These are phyloP conservation scores for Cirrhinus mrigala DNA, from an alignment of 2,797 vertebrate species.

Conservation along the genomic window DNA sequence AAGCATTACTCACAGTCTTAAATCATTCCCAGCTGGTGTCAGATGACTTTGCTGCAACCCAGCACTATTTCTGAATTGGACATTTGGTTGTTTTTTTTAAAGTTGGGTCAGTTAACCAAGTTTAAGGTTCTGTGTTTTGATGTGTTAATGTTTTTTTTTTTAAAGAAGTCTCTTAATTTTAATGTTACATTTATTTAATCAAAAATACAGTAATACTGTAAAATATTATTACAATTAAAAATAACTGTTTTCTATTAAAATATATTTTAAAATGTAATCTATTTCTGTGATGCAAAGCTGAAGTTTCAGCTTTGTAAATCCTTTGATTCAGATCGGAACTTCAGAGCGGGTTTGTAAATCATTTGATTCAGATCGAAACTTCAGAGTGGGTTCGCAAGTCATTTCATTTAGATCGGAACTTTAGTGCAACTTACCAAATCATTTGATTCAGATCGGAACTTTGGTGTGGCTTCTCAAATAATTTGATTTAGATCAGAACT, in stretches of 20 bases:
- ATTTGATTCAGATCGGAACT: no score
- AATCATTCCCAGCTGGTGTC: slow-evolving; percentile 26
- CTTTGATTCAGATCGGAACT: no score
- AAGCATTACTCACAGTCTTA: slow-evolving; percentile 48
- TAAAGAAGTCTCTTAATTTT: background rate
- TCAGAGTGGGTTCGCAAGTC: no score
- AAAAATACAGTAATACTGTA: background rate
- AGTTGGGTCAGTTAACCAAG: background rate
- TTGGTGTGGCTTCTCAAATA: no score
- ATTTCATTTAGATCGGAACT: no score
- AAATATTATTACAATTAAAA: background rate
- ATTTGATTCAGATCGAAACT: no score
- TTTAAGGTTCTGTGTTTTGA: background rate
- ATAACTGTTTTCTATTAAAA: background rate
- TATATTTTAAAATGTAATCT: background rate
- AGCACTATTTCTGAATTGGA: background rate
- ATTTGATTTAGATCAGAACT: no score
- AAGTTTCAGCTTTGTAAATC: no score
- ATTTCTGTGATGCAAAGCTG: background rate
- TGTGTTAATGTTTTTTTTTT: background rate
- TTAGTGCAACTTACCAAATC: no score
- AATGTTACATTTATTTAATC: background rate
- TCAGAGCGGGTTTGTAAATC: no score
- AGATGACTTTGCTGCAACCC: slow-evolving; percentile 1
- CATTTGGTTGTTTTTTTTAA: background rate